Conservation (phyloP, 1,140 invertebrate genomes). For the Heterodera carotae region DNA sequence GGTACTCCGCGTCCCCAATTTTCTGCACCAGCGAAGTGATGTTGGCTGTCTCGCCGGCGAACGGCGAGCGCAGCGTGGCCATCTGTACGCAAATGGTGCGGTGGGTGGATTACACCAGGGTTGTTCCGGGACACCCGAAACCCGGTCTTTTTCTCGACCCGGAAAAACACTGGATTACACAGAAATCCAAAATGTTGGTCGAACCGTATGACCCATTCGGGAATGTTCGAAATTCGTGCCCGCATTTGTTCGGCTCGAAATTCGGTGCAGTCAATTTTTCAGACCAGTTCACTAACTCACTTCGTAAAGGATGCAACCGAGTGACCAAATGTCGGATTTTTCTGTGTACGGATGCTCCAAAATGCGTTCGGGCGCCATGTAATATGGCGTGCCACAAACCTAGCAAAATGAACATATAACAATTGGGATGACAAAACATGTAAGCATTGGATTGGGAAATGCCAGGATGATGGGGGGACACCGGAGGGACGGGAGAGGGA, state of each 20-base stretch:
- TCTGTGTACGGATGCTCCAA: constrained; percentile 23
- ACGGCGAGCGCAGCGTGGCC: constrained; percentile 35
- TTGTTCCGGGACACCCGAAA: too few relatives aligned
- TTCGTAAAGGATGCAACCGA: constrained; percentile 46
- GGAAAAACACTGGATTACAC: too few relatives aligned
- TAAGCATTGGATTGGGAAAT: too few relatives aligned
- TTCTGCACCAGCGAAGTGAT: constrained; percentile 31
- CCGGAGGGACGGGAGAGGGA: too few relatives aligned
- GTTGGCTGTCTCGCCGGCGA: constrained; percentile 35
- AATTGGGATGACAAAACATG: too few relatives aligned
- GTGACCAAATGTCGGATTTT: constrained; percentile 37
- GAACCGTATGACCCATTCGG: too few relatives aligned
- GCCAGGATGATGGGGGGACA: too few relatives aligned
- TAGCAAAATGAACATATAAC: neutral
- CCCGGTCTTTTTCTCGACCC: too few relatives aligned
- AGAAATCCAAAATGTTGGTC: too few relatives aligned
- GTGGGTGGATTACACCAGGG: neutral
- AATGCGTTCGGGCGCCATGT: constrained; percentile 45
- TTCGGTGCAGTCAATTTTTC: too few relatives aligned
- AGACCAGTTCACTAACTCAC: neutral
- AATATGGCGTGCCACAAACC: constrained; percentile 46
- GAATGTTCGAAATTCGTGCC: too few relatives aligned
- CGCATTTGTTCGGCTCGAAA: too few relatives aligned
- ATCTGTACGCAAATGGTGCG: constrained; percentile 12
- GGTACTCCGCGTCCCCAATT: constrained; percentile 27